Base-by-base conservation (phyloP, 2,797 vertebrate species). In the Alcedo quadribrachys region DNA sequence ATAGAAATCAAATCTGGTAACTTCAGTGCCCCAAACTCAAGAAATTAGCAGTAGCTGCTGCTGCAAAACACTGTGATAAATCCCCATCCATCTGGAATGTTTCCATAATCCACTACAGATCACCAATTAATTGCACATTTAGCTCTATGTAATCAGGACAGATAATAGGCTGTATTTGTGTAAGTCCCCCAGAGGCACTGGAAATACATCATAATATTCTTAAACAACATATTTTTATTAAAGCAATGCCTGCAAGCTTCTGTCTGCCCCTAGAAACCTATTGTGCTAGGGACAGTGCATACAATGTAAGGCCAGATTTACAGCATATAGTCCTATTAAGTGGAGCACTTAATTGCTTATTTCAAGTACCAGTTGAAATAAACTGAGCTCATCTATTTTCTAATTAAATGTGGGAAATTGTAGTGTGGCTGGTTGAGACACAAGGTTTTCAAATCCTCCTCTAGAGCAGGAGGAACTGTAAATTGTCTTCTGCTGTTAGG, bases 321-420 rank as follows among this genome's bases (percentile, higher is more conserved):
- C 53, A 73, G 81, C 87, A 75, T 50, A n/a, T 20, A 71, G 75
- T 84, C 54, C 81, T 82, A 67, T 90, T 80, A 75, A 89, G 81
- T 93, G 92, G 93, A 94, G 93, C 79, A 94, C 79, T 92, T 91
- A 94, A 92, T 93, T 88, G 88, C 88, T 87, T 94, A 66, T 66
- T 92, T 90, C 79, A 80, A 94, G 95, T 63, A 80, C 54, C 84
- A 82, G 84, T 82, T 92, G 78, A 89, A 94, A 92, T 81, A 92
- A 94, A 91, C 71, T 32, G 21, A 90, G 86, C 87, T 96, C 90
- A 85, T 84, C 78, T 92, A 73, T 95, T 96, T 96, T 92, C 85
- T 94, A 94, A 94, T 89, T 94, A 94, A 90, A 94, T 88, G 48
- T 66, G 28, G 78, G 75, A 93, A 94, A 93, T 87, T 90, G 66